phyloP scores from a whole-genome alignment of 2,113 vertebrate genomes.

The Numida meleagris region DNA sequence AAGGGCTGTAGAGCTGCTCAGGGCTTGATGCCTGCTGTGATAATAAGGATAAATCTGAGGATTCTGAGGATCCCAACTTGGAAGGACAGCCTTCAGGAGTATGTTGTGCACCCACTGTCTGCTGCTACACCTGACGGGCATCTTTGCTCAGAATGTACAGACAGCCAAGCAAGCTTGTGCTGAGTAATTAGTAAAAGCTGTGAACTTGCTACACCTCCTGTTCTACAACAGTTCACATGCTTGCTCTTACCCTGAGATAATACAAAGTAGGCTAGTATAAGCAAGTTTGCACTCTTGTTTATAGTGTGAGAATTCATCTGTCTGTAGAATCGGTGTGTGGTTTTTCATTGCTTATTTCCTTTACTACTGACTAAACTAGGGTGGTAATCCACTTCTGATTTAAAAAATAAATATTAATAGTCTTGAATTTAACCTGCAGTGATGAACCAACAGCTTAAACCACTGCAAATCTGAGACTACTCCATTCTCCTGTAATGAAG shows the following conservation, averaged over 20 bases:
- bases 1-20: neutral
- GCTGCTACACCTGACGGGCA: rapidly evolving
- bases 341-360: neutral
- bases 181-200: slow-evolving; percentile 11
- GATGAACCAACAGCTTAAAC: neutral
- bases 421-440: neutral
- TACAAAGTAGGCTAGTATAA: neutral
- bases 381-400: neutral
- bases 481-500: neutral
- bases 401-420: neutral
- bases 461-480: neutral
- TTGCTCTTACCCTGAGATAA: rapidly evolving
- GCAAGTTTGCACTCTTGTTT: neutral
- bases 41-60: neutral
- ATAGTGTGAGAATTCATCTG: neutral
- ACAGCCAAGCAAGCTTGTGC: neutral
- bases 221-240: neutral
- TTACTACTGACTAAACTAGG: neutral
- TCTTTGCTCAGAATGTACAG: rapidly evolving
- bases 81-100: neutral
- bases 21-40: rapidly evolving
- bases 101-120: rapidly evolving
- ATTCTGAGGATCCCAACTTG: neutral
- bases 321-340: neutral
- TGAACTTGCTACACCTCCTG: neutral